Base-by-base conservation (phyloP, 2,797 vertebrate species). In the Cephalopachus bancanus region DNA sequence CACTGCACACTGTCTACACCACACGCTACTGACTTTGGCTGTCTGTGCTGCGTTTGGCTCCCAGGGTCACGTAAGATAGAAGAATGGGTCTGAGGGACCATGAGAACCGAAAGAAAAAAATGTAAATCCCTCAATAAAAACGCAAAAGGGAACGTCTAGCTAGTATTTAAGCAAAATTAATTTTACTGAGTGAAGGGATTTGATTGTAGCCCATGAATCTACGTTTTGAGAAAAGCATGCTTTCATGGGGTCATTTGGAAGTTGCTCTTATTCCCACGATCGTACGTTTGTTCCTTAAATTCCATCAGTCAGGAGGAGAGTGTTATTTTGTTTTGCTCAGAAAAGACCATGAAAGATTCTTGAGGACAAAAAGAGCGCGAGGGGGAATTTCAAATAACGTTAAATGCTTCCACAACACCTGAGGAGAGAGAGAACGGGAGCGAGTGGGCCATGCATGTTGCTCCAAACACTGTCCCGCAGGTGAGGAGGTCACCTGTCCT, bases 401-500 rank as follows among this genome's bases (percentile, higher is more conserved):
- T 15, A 15, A 14, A 8, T 12, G 3, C n/a, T 86, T 83, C 28
- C 60, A 79, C 49, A 49, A 55, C 37, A 24, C 11, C 55, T 75
- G 30, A 0, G 17, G 53, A 62, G 33, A 53, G 83, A 37, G 24
- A 72, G 30, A 15, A 57, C 24, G 4, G 71, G 55, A 26, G 8
- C 0, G 0, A 8, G 9, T 0, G 0, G 12, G 1, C 1, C 22
- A 19, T 11, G 57, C 0, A 0, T 0, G 0, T 64, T 1, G 9
- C 28, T 19, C 49, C 24, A 17, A 28, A 51, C 12, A 7, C 30
- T 0, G 44, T 22, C 57, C 15, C 26, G 30, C 3, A 28, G 37
- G 65, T 11, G 24, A 72, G 44, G 22, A 51, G 37, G 81, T 83
- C 3, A 5, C 10, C 49, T 71, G 20, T 20, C 11, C 65, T 24